These are phyloP conservation scores for Poecilus cupreus DNA, from an alignment of 2,888 invertebrate genomes.

Conservation along the genomic window DNA sequence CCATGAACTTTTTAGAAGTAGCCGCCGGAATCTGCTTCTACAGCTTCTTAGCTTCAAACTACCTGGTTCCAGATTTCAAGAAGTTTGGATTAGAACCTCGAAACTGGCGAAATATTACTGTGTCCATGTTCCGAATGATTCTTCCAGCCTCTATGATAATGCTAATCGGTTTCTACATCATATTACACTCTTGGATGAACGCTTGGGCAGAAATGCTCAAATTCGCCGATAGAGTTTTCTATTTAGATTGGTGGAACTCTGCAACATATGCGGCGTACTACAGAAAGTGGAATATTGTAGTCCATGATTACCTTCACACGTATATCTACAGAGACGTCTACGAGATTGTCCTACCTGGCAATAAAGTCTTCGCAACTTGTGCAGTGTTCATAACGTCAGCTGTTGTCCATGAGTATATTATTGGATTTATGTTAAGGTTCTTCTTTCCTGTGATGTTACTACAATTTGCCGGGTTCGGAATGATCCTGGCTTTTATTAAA, in stretches of 20 bases:
- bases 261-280: conserved; percentile 88
- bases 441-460: conserved; percentile 91
- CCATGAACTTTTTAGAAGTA: conserved; percentile 83
- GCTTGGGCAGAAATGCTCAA: conserved; percentile 91
- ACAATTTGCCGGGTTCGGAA: conserved; percentile 84
- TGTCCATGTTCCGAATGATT: conserved; percentile 33
- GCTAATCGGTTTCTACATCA: conserved; percentile 11
- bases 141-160: conserved; percentile 66
- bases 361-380: conserved; percentile 75
- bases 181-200: conserved; percentile 92
- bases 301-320: conserved; percentile 94
- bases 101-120: conserved; percentile 3
- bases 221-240: conserved; percentile 91
- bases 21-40: conserved; percentile 86
- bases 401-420: conserved; percentile 90
- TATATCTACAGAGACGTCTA: conserved; percentile 88
- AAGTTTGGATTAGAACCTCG: conserved; percentile 75
- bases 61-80: conserved; percentile 82
- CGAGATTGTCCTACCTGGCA: conserved; percentile 71
- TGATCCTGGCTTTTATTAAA: conserved; percentile 73
- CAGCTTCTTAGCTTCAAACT: conserved; percentile 87
- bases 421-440: conserved; percentile 86
- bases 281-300: conserved; percentile 96
- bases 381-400: conserved; percentile 88
- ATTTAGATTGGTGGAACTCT: conserved; percentile 97